Conservation (phyloP, 2,797 vertebrate species). For the Australoheros facetus region DNA sequence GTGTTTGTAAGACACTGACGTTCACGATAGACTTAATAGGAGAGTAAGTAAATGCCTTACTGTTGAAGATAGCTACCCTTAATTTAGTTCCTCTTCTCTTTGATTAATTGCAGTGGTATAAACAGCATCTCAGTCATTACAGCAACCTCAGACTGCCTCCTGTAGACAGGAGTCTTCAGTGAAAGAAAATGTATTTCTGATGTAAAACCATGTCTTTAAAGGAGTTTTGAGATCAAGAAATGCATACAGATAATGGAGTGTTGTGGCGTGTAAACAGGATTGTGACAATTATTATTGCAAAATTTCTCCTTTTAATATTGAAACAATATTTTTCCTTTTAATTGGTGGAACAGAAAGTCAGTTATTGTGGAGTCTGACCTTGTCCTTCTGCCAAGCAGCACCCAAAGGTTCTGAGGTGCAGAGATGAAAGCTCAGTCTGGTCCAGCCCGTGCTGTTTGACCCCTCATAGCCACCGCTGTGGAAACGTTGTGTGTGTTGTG, state of each 20-base stretch:
- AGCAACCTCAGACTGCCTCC: too few relatives aligned
- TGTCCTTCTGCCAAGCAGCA: too few relatives aligned
- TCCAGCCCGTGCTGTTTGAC: too few relatives aligned
- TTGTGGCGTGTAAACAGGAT: too few relatives aligned
- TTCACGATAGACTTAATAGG: slow-evolving; percentile 47
- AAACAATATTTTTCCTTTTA: too few relatives aligned
- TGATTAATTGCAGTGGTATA: not conserved
- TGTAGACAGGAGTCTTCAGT: not conserved
- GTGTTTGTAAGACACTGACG: slow-evolving; percentile 34
- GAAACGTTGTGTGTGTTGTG: too few relatives aligned
- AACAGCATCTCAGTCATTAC: not conserved
- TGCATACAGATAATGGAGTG: too few relatives aligned
- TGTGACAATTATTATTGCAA: not conserved
- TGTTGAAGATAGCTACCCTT: slow-evolving; percentile 32
- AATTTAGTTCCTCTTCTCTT: not conserved
- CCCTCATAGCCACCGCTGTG: too few relatives aligned
- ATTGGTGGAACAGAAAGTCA: not conserved
- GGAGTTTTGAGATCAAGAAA: not conserved
- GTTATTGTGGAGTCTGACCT: too few relatives aligned
- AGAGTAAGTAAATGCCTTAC: slow-evolving; percentile 32
- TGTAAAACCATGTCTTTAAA: not conserved
- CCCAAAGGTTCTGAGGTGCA: too few relatives aligned
- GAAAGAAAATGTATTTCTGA: not conserved
- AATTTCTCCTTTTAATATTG: not conserved
- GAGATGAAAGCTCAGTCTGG: too few relatives aligned